Evolutionary conservation across 1,140 invertebrate genomes (phyloP).

Genomic region (Aphidius gifuensis): DNA sequence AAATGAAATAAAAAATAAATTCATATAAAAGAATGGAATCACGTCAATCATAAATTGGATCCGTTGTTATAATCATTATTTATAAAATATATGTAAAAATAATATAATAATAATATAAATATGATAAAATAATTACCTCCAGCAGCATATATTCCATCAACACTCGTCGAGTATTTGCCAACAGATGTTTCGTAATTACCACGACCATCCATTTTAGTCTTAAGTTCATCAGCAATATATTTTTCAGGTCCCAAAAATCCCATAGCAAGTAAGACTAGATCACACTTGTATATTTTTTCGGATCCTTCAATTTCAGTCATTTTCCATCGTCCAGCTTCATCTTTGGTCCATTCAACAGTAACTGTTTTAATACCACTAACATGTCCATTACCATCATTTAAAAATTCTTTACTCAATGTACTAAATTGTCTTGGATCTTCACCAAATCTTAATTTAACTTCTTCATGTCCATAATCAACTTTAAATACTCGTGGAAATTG

Average conservation of each 20-base stretch:
- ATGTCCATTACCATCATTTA: conserved; percentile 87
- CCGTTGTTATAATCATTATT: conserved; percentile 13
- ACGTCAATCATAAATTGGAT: conserved; percentile 17
- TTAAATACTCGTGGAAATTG: conserved; percentile 96
- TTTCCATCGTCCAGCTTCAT: conserved; percentile 88
- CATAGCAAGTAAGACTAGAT: conserved; percentile 95
- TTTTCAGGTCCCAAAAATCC: conserved; percentile 97
- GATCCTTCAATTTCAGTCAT: conserved; percentile 85
- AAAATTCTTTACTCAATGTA: conserved; percentile 91
- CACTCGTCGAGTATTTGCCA: conserved; percentile 77
- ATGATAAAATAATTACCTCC: conserved; percentile 67
- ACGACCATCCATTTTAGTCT: conserved; percentile 81
- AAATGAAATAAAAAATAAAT: too few species aligned
- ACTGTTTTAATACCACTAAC: conserved; percentile 88
- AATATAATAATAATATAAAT: too few species aligned
- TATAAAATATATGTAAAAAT: background rate
- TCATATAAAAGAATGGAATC: conserved; percentile 10
- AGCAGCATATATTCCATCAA: conserved; percentile 89
- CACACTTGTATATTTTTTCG: conserved; percentile 78
- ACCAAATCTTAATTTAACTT: conserved; percentile 84
- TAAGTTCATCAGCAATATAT: conserved; percentile 80
- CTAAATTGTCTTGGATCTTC: conserved; percentile 91
- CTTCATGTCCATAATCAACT: conserved; percentile 98
- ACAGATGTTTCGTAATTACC: conserved; percentile 86
- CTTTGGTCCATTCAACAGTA: conserved; percentile 90